A percentile compares a stretch with the other conserved stretches of the same genome.
Conservation (phyloP, 2,797 vertebrate genomes). For the Labroides dimidiatus region DNA sequence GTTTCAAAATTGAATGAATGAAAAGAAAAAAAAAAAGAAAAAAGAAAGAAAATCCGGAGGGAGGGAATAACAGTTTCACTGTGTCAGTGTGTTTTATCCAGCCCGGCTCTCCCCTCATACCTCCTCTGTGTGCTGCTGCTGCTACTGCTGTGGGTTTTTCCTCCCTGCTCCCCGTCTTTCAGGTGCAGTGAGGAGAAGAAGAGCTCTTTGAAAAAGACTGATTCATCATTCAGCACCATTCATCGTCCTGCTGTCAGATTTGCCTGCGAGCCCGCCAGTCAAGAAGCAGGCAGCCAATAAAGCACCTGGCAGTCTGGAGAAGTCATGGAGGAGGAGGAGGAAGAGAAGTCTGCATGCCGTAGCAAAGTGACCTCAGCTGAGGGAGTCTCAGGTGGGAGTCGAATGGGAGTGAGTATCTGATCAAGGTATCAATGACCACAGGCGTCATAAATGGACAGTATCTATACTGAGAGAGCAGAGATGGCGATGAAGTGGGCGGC, state of each 20-base stretch:
- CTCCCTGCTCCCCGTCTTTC: slow-evolving; percentile 35
- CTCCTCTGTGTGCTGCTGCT: no score
- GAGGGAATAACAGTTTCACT: slow-evolving; percentile 26
- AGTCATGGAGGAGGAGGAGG: background rate
- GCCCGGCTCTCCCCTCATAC: no score
- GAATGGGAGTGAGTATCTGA: background rate
- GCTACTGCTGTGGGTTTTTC: background rate
- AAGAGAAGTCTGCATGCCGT: background rate
- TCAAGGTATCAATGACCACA: background rate
- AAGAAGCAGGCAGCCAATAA: slow-evolving; percentile 42
- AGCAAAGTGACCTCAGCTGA: background rate
- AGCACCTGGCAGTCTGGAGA: slow-evolving; percentile 24
- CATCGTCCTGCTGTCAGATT: slow-evolving; percentile 59
- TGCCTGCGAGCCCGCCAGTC: slow-evolving; percentile 50
- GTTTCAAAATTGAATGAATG: background rate
- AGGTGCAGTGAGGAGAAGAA: slow-evolving; percentile 5
- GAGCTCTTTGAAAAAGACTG: slow-evolving; percentile 26
- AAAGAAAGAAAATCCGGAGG: slow-evolving; percentile 37
- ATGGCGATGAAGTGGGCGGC: background rate
- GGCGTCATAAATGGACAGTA: background rate
- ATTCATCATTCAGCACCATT: slow-evolving; percentile 59
- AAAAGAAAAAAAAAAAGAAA: slow-evolving; percentile 5
- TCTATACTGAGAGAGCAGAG: background rate
- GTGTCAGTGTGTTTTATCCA: slow-evolving; percentile 10
- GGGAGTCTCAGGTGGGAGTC: slow-evolving; percentile 7